These are phyloP conservation scores for Leptosomus discolor DNA, from an alignment of 2,113 vertebrate genomes.

Conservation along the genomic window DNA sequence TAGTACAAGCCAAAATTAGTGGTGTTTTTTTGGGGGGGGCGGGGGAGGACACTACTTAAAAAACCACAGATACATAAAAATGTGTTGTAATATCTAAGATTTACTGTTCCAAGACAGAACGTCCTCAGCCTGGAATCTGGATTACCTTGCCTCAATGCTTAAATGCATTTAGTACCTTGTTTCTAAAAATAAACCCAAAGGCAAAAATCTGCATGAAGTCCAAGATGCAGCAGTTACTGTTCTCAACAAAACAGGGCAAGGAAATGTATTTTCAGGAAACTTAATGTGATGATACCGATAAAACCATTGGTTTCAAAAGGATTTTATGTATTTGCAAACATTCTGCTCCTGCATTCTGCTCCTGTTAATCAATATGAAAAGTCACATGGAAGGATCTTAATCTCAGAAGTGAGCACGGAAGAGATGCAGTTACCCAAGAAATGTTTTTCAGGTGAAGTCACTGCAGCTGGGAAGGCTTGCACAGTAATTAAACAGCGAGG, in stretches of 20 bases:
- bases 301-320: neutral
- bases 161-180: neutral
- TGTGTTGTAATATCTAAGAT: neutral
- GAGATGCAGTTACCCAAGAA: neutral
- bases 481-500: neutral
- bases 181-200: neutral
- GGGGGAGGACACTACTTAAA: neutral
- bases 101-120: neutral
- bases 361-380: neutral
- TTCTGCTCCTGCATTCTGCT: neutral
- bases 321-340: neutral
- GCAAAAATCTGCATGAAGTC: neutral
- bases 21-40: accelerated
- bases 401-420: neutral
- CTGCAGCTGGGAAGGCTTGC: neutral
- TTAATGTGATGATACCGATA: neutral
- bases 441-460: neutral
- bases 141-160: neutral
- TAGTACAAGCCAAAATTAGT: neutral
- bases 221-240: neutral
- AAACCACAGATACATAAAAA: neutral
- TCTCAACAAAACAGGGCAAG: neutral
- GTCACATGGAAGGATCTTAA: neutral
- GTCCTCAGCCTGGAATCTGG: neutral
- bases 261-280: neutral